Percentiles rank a stretch among this genome's conserved stretches.
phyloP scores from a whole-genome alignment of 2,888 invertebrate genomes.

The Dioctria linearis region DNA sequence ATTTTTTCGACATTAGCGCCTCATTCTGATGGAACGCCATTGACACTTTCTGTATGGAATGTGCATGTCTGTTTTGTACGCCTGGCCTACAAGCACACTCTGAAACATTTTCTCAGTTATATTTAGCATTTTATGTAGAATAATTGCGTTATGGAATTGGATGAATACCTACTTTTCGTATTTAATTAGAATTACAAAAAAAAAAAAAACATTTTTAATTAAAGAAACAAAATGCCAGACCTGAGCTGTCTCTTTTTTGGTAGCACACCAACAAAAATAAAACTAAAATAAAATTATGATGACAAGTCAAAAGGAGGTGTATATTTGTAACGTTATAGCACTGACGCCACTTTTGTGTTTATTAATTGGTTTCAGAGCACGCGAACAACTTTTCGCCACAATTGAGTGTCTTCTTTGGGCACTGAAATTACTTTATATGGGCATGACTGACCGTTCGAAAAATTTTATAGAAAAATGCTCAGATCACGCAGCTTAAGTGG shows the following conservation, averaged over 20 bases:
- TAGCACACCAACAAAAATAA: neutral
- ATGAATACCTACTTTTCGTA: no score
- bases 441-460: neutral
- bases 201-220: no score
- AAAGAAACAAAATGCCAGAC: no score
- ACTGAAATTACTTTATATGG: slow-evolving; percentile 18
- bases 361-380: neutral
- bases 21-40: neutral
- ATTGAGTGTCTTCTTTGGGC: neutral
- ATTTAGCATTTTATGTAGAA: no score
- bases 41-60: neutral
- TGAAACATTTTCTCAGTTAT: no score
- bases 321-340: no score
- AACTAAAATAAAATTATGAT: no score
- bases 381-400: neutral
- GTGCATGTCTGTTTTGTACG: neutral
- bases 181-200: no score
- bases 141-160: no score
- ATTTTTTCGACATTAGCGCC: neutral
- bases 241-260: no score
- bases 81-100: no score
- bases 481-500: neutral
- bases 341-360: slow-evolving; percentile 5
- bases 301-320: neutral
- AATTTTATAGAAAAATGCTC: slow-evolving; percentile 14